phyloP scores from a whole-genome alignment of 2,797 vertebrate genomes.

The Sebastes vulpes region DNA sequence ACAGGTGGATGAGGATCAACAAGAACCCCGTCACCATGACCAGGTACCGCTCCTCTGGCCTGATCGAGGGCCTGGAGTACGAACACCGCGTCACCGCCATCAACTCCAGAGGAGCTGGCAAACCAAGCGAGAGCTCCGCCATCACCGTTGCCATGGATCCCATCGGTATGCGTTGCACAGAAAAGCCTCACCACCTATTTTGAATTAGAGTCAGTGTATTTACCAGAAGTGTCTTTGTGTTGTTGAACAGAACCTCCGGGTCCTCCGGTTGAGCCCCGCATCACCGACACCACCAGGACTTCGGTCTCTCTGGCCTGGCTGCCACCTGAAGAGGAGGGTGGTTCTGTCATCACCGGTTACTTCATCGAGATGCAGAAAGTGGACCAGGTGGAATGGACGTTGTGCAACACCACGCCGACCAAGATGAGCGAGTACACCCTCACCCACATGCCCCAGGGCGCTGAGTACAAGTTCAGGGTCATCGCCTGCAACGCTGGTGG shows the following conservation, averaged over 20 bases:
- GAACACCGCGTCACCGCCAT: constrained; percentile 96
- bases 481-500: constrained; percentile 97
- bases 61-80: constrained; percentile 96
- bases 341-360: constrained; percentile 94
- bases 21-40: constrained; percentile 99
- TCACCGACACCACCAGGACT: constrained; percentile 96
- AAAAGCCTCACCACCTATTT: not conserved
- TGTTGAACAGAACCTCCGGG: constrained; percentile 92
- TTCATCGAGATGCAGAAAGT: constrained; percentile 99
- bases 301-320: constrained; percentile 97
- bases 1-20: constrained; percentile 95
- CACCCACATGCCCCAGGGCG: constrained; percentile 97
- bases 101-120: constrained; percentile 94
- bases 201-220: not conserved
- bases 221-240: constrained; percentile 3
- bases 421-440: constrained; percentile 98
- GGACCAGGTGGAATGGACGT: constrained; percentile 98
- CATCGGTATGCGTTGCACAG: constrained; percentile 87
- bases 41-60: constrained; percentile 95
- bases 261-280: constrained; percentile 92
- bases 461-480: constrained; percentile 97
- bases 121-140: constrained; percentile 93
- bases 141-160: constrained; percentile 95
- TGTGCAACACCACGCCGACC: constrained; percentile 98
- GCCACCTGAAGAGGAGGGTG: constrained; percentile 95